Base-by-base conservation (phyloP, 2,888 invertebrate species). In the Polyommatus iphigenia region DNA sequence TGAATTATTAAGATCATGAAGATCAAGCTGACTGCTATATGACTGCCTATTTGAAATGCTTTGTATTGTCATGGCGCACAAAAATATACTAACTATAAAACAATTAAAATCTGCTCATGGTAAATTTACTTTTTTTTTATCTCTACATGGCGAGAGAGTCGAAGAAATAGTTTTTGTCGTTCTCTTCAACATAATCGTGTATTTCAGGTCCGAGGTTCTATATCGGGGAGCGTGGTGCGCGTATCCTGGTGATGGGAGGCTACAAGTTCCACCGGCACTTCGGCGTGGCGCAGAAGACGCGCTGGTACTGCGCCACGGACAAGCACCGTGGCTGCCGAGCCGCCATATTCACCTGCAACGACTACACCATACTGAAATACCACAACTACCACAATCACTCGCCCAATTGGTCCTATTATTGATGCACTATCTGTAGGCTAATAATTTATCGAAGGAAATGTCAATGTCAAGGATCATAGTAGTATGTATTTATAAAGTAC, bases 291-390 rank as follows among this genome's bases (percentile, higher is more conserved):
- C 75, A 75, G 20, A 77, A 72, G 41, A 82, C 78, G 1, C 79
- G 82, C 4, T 85, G 85, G 85, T 76, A 78, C 24, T 85, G 85
- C 77, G 81, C 84, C 10, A 82, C 84, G 0, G 81, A 84, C 72
- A 78, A 81, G 46, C 54, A 78, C 72, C 80, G 77, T 71, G 83
- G 83, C 0, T 85, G 85, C 62, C 67, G 77, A 2, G 84, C 85
- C 0, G 78, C 76, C 8, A 67, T 84, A 13, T 76, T 79, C 76
- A 83, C 83, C 0, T 57, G 81, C 2, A 59, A 82, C 1, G 77
- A 82, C 20, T n/a, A 79, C 41, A 79, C 83, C 32, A 77, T 83
- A 20, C 72, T 77, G 10, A 59, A 78, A 20, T 75, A 41, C 29
- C 78, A 77, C 3, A 78, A 77, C 41, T 3, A 77, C 3, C 80